Conservation (phyloP, 2,888 invertebrate species). For the Bombylius major region DNA sequence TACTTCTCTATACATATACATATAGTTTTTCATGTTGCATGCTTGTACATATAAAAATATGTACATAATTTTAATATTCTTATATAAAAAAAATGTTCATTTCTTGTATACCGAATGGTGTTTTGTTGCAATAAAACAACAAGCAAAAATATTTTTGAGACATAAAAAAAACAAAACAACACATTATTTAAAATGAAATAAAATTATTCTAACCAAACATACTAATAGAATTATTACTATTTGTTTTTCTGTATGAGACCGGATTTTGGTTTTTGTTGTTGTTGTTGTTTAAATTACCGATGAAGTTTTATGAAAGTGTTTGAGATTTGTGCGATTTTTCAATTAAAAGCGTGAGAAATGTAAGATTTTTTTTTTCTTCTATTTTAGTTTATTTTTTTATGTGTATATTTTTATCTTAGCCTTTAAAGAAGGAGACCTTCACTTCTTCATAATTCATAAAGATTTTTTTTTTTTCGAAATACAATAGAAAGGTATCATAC, state of each 20-base stretch:
- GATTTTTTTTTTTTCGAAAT: too few species aligned
- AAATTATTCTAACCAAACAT: constrained; percentile 1
- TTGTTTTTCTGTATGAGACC: constrained; percentile 6
- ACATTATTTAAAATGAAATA: constrained; percentile 2
- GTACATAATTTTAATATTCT: too few species aligned
- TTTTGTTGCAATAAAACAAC: neutral
- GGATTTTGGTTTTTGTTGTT: neutral
- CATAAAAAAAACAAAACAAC: constrained; percentile 5
- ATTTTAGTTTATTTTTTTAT: too few species aligned
- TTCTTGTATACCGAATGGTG: neutral
- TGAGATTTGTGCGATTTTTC: neutral
- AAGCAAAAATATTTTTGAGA: neutral
- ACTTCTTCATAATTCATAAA: neutral
- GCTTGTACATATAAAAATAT: neutral
- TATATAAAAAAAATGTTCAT: neutral
- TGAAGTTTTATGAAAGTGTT: neutral
- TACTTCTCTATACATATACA: neutral
- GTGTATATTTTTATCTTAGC: neutral
- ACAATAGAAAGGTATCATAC: too few species aligned
- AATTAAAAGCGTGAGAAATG: neutral
- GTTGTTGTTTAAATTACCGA: neutral
- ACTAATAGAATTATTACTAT: constrained; percentile 8
- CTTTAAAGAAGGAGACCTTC: neutral
- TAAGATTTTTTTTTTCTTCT: neutral
- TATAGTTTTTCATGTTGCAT: neutral